Conservation (phyloP, 2,888 invertebrate species). For the Papilio protenor region DNA sequence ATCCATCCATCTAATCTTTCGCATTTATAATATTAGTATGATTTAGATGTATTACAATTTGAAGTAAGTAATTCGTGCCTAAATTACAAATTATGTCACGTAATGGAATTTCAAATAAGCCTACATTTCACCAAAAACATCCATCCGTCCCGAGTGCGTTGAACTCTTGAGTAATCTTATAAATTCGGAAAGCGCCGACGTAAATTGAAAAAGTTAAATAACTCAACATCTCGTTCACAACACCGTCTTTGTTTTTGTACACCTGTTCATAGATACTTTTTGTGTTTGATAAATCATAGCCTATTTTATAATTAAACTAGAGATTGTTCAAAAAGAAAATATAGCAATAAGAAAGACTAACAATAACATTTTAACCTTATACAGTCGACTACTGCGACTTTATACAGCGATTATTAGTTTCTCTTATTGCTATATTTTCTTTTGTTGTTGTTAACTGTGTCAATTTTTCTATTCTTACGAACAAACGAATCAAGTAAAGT, state of each 20-base stretch:
- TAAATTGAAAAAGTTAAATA: slow-evolving; percentile 40
- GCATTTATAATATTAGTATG: background rate
- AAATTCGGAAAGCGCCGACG: slow-evolving; percentile 23
- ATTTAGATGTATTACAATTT: background rate
- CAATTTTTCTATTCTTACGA: too few relatives aligned
- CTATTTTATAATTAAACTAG: too few relatives aligned
- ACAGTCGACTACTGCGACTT: too few relatives aligned
- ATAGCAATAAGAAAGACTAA: too few relatives aligned
- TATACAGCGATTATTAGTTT: too few relatives aligned
- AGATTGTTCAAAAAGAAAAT: too few relatives aligned
- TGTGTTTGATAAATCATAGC: background rate
- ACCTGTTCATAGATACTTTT: background rate
- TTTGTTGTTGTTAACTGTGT: too few relatives aligned
- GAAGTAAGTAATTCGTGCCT: slow-evolving; percentile 2
- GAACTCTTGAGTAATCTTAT: slow-evolving; percentile 20
- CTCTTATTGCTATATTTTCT: too few relatives aligned
- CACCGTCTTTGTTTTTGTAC: slow-evolving; percentile 11
- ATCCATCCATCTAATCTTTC: too few relatives aligned
- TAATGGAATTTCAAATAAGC: slow-evolving; percentile 31
- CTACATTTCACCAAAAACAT: slow-evolving; percentile 17
- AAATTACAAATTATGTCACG: slow-evolving; percentile 10
- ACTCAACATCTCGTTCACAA: background rate
- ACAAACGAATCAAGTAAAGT: too few relatives aligned
- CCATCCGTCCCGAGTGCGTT: slow-evolving; percentile 15
- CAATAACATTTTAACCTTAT: too few relatives aligned